A percentile compares a stretch with the other conserved stretches of the same genome.
These are phyloP conservation scores for Entomobrya proxima DNA, from an alignment of 2,888 invertebrate species.

Conservation along the genomic window DNA sequence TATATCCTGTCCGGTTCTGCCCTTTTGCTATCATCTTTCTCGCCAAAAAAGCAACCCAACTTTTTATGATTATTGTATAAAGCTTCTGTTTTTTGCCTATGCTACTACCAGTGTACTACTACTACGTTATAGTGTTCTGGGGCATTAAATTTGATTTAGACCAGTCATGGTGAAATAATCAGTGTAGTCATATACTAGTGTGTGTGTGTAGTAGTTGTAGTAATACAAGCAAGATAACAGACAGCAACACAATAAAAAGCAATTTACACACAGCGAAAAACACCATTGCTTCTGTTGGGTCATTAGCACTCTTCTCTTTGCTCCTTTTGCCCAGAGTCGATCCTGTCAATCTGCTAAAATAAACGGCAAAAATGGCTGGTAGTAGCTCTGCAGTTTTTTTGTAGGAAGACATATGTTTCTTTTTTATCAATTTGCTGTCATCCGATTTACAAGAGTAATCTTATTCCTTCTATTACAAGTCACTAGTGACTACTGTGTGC, in stretches of 20 bases:
- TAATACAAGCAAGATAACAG: slow-evolving; percentile 38
- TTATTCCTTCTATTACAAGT: slow-evolving; percentile 8
- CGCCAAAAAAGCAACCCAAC: too few species aligned
- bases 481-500: not conserved
- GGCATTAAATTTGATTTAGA: slow-evolving; percentile 44
- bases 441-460: slow-evolving; percentile 37
- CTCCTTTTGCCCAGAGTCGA: too few species aligned
- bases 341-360: too few species aligned
- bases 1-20: not conserved
- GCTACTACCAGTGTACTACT: not conserved
- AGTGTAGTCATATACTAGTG: too few species aligned
- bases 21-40: not conserved
- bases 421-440: slow-evolving; percentile 48
- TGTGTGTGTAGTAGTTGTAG: too few species aligned
- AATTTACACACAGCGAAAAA: slow-evolving; percentile 3
- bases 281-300: slow-evolving; percentile 1
- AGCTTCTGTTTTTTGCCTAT: slow-evolving; percentile 17
- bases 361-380: too few species aligned
- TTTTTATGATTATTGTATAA: not conserved
- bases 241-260: slow-evolving; percentile 27
- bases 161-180: slow-evolving; percentile 39
- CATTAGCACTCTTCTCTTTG: slow-evolving; percentile 8
- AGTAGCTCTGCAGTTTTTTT: not conserved
- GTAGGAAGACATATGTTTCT: slow-evolving; percentile 37
- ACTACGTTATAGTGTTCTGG: slow-evolving; percentile 6